phyloP scores from a whole-genome alignment of 53 echinoderm and acorn worm genomes.

The Stichopus horrens region DNA sequence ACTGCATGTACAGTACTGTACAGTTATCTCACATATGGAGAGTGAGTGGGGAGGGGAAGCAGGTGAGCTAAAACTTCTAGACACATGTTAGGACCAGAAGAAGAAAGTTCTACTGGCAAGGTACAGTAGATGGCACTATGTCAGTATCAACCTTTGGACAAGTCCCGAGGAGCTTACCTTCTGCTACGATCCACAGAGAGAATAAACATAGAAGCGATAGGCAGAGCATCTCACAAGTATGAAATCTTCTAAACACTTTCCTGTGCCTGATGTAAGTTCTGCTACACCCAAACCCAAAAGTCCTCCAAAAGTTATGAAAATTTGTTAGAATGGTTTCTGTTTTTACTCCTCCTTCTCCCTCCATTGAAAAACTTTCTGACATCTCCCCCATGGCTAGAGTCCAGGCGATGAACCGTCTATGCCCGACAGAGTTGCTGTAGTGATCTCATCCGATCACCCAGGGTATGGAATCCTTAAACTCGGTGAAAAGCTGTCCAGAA shows the following conservation, averaged over 20 bases:
- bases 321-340: neutral
- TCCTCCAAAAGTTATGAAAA: neutral
- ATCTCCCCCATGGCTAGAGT: neutral
- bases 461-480: too few species aligned
- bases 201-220: conserved; percentile 13
- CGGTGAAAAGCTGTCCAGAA: too few species aligned
- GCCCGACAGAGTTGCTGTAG: too few species aligned
- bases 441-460: too few species aligned
- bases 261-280: conserved; percentile 5
- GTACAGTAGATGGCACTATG: too few species aligned
- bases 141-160: too few species aligned
- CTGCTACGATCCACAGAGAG: neutral
- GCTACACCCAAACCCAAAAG: neutral
- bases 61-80: too few species aligned
- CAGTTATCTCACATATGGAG: too few species aligned
- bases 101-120: too few species aligned
- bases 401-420: neutral
- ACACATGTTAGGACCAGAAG: too few species aligned
- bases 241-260: conserved; percentile 18
- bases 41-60: too few species aligned
- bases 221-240: neutral
- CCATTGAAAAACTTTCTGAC: neutral
- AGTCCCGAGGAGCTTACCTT: neutral
- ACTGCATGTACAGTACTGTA: too few species aligned
- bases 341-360: neutral